Base-by-base conservation (phyloP, 2,888 invertebrate genomes). In the Acrobasis consociella region DNA sequence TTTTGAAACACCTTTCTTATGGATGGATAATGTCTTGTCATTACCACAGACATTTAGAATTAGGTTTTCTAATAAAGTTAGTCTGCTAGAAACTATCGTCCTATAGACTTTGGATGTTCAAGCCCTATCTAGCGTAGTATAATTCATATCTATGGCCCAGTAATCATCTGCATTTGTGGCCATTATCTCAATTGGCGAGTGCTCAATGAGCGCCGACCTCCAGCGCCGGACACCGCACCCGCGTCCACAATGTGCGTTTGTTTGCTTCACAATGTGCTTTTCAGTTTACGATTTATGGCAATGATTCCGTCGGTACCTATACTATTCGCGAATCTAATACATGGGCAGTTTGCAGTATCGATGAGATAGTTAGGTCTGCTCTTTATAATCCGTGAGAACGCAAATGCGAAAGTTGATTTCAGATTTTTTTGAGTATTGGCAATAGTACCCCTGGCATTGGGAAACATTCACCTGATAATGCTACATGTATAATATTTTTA, bases 171-270 rank as follows among this genome's bases (percentile, higher is more conserved):
- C 89, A 89, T 90, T 89, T 88, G 87, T 83, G 81, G 82, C 85
- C 82, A 91, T 92, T 91, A 91, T 87, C 86, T 91, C 90, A 91
- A 92, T 92, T 91, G 91, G 85, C 87, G 83, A 82, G 82, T 77
- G 77, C 84, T 86, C 87, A 90, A 85, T 89, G 89, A 86, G 83
- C 72, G 74, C 70, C 85, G 87, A 82, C 87, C 86, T 89, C 86
- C 75, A 74, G 68, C 31, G 78, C 83, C 89, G 89, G 89, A 87
- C 89, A 83, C 89, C 89, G 89, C 91, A 81, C 90, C 88, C 87
- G 87, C 72, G 75, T 68, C 46, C 46, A 82, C 82, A 86, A 84
- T 84, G 76, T 76, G 72, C 78, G 82, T 84, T 85, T 87, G 87
- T 85, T 83, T 80, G 82, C 80, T 78, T 81, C 63, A 87, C 86